A percentile compares a stretch with the other conserved stretches of the same genome.
Evolutionary conservation across 2,888 invertebrate genomes (phyloP).

Genomic region (Heliconius erato): DNA sequence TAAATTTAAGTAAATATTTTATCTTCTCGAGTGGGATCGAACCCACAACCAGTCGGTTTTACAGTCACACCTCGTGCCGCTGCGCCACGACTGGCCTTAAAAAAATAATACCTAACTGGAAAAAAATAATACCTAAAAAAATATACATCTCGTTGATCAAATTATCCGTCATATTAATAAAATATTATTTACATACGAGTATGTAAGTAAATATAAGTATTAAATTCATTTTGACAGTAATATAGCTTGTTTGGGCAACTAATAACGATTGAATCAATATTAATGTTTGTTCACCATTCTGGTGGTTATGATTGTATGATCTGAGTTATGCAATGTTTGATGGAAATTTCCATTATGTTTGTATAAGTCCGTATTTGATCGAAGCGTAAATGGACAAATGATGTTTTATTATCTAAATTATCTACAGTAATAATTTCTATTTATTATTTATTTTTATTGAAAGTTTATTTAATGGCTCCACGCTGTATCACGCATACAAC

Average conservation of each 20-base stretch:
- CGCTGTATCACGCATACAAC: neutral
- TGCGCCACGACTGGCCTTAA: no score
- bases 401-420: neutral
- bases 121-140: neutral
- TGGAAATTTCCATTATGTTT: slow-evolving; percentile 15
- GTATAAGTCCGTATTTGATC: neutral
- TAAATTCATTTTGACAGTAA: slow-evolving; percentile 1
- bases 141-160: neutral
- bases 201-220: neutral
- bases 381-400: neutral
- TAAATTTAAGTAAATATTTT: no score
- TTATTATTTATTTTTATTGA: neutral
- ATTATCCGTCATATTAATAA: neutral
- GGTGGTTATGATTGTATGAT: neutral
- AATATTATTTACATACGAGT: neutral
- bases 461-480: neutral
- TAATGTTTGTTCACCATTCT: slow-evolving; percentile 3
- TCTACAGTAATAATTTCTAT: neutral
- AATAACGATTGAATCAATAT: slow-evolving; percentile 1
- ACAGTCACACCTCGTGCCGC: no score
- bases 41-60: no score
- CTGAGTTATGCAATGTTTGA: slow-evolving; percentile 15
- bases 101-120: no score
- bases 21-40: no score
- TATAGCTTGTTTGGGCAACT: neutral